Evolutionary conservation across 1,140 invertebrate species (phyloP), one percentile per base, ranked within the genome.

Genomic region (Himalopsyche phryganea): DNA sequence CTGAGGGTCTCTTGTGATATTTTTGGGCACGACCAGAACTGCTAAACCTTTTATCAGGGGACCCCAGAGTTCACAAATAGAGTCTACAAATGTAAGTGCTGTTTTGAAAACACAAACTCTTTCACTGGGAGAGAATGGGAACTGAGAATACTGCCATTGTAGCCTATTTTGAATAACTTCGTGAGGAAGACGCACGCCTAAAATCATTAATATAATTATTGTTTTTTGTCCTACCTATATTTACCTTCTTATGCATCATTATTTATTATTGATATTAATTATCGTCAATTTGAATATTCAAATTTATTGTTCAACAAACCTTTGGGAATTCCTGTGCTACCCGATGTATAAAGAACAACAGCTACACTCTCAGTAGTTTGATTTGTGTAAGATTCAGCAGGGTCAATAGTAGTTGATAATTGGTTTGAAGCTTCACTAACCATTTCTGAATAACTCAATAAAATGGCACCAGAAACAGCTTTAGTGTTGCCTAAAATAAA

Each of bases 261-360:
- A n/a, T n/a, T n/a, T n/a, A n/a, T n/a, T n/a, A n/a, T n/a, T n/a
- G n/a, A n/a, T n/a, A n/a, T n/a, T n/a, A n/a, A n/a, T n/a, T n/a
- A n/a, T n/a, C n/a, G n/a, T n/a, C n/a, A n/a, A n/a, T n/a, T n/a
- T n/a, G n/a, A n/a, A n/a, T n/a, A n/a, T n/a, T n/a, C n/a, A n/a
- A n/a, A n/a, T n/a, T n/a, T n/a, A n/a, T n/a, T n/a, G n/a, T n/a
- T n/a, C n/a, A 5, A 28, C 23, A 9, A 80, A 82, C 91, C 94
- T 84, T 96, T 96, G 2, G 94, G 93, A 36, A 89, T 78, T 40
- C 94, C 94, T 7, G 93, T 96, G 68, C 92, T 95, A 33, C 94
- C 94, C 42, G 92, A 96, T 42, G 94, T 97, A 67, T 96, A 96
- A 3, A 94, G 77, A 35, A 96, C 85, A 11, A 92, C 88, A 6